Evolutionary conservation across 2,888 invertebrate genomes (phyloP), one percentile per base, ranked within the genome.

Genomic region (Drosophila bunnanda): DNA sequence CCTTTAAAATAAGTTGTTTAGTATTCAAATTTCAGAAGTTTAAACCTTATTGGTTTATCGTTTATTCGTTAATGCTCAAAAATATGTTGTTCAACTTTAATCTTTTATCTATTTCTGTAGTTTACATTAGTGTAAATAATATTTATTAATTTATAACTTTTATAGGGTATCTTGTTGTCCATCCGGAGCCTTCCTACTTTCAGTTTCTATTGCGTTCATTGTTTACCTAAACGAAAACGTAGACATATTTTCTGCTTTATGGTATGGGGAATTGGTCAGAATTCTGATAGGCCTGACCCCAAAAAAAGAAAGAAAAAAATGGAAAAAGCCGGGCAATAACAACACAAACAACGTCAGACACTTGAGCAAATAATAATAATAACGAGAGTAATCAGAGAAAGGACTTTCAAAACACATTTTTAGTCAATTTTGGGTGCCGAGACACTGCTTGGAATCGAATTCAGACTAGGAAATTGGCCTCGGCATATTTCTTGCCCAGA

Each of bases 401-500:
- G 59, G 66, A 70, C 76, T 75, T 76, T 59, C 70, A 60, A 43
- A 79, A 72, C 44, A 77, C 48, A 58, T 65, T 77, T 54, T 65
- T 59, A 60, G 55, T 57, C 52, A 58, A 55, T 67, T 67, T 67
- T 32, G 44, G 28, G 22, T 34, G 54, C 41, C 15, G 10, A 34
- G 32, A 34, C 48, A 71, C 34, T 69, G 79, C 72, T 22, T 22
- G 67, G 43, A 38, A 60, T 67, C 53, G 62, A 60, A 78, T 80
- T 85, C 72, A 74, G 25, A 67, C n/a, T 39, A 43, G 15, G 25
- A 73, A 54, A 30, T 56, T 75, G 34, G 54, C 71, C 61, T 80
- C 82, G 48, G 79, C 87, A 30, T 77, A 83, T 43, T 89, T 90
- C n/a, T 73, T 78, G 13, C 91, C 91, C 53, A 90, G 78, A 25